Evolutionary conservation across 2,797 vertebrate genomes (phyloP).

Genomic region (Saguinus oedipus): DNA sequence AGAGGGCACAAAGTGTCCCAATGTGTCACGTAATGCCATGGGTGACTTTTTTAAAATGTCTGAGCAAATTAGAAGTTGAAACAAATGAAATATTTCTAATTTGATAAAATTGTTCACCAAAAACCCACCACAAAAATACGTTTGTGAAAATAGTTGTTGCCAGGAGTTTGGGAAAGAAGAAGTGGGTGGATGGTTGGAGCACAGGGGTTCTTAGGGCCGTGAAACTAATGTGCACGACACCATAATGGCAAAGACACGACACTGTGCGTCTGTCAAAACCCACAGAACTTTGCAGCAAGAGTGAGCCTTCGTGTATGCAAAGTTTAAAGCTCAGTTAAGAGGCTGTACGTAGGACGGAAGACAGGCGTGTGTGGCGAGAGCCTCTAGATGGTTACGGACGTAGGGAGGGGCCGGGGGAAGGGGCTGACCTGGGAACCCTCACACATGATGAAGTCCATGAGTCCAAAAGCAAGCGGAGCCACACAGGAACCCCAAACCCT

Average conservation of each 20-base stretch:
- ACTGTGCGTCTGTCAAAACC: not conserved
- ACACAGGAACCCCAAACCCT: rapidly evolving
- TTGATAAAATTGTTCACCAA: not conserved
- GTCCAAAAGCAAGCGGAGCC: too few relatives aligned
- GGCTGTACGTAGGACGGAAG: not conserved
- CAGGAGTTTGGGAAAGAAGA: not conserved
- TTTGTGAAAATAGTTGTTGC: not conserved
- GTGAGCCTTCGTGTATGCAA: rapidly evolving
- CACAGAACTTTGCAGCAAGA: not conserved
- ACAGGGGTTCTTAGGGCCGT: not conserved
- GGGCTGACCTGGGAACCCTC: not conserved
- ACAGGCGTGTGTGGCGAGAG: not conserved
- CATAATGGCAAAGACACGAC: rapidly evolving
- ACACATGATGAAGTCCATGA: not conserved
- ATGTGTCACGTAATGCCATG: not conserved
- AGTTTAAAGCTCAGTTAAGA: not conserved
- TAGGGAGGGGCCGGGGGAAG: rapidly evolving
- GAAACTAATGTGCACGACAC: rapidly evolving
- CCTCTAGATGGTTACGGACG: rapidly evolving
- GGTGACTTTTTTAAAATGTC: not conserved
- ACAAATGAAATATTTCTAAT: not conserved
- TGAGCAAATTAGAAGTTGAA: not conserved
- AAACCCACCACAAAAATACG: not conserved
- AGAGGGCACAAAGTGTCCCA: not conserved
- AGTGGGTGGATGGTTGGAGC: not conserved